Evolutionary conservation across 2,113 vertebrate species (phyloP), one percentile per base, ranked within the genome.

Genomic region (Blennius ocellaris): DNA sequence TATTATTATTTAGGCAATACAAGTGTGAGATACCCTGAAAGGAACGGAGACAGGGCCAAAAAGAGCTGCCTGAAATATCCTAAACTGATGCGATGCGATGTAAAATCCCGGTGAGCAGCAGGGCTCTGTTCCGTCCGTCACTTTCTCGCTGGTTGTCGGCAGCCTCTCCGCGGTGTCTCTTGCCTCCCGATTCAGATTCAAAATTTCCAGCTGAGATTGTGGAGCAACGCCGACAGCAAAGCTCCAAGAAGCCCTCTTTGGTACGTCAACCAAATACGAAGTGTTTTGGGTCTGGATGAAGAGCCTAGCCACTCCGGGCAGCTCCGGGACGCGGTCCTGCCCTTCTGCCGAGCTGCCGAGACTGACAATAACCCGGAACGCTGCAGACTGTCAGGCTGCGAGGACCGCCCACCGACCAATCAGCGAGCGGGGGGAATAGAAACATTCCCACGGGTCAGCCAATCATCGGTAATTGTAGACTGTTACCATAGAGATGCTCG

Each of bases 281-380:
- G 45, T 9, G 40, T 41, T 41, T 77, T 58, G 14, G 41, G 79
- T 66, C 30, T 60, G 74, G 74, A 79, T 72, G 70, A 64, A 86
- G 80, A 83, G 87, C 85, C 85, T 69, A 82, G 77, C 82, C 82
- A 78, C 78, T 89, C 69, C 62, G 59, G 79, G 91, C 91, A 84
- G 92, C 90, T 82, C 72, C 84, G 87, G 78, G 84, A 89, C 86
- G 78, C 76, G 70, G 80, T 91, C 90, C 89, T 86, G 53, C 87
- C 90, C 90, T 84, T 76, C 82, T 77, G 91, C 91, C 84, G 89
- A 90, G 89, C 91, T 92, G 93, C 93, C 81, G 79, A 92, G 92
- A 94, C 93, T 94, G 93, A 95, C 93, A 93, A 92, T 92, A 93
- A 92, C 92, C 92, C 92, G 93, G 93, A 94, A 94, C 93, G 92